These are phyloP conservation scores for Drosophila prosaltans DNA, from an alignment of 1,140 invertebrate species.

Conservation along the genomic window DNA sequence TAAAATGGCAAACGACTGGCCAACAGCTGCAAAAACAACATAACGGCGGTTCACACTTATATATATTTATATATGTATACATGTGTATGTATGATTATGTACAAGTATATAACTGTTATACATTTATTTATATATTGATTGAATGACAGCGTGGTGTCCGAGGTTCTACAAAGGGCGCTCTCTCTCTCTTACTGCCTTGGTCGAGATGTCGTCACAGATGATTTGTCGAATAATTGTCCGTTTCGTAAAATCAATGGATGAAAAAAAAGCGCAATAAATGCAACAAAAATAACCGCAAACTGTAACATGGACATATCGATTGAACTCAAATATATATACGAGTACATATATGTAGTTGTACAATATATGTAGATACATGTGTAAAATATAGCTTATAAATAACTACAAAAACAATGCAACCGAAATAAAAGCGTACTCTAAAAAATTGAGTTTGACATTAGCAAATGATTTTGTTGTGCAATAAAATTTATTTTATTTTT, in stretches of 20 bases:
- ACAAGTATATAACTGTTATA: constrained; percentile 1
- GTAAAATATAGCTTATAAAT: constrained; percentile 11
- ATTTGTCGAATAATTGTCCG: constrained; percentile 21
- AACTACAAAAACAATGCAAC: neutral
- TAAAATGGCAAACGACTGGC: constrained; percentile 7
- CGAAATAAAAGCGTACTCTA: constrained; percentile 5
- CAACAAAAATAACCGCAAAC: constrained; percentile 9
- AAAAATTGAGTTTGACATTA: constrained; percentile 14
- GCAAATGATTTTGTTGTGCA: constrained; percentile 11
- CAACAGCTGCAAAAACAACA: constrained; percentile 15
- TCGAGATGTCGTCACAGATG: constrained; percentile 6
- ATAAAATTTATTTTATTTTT: constrained; percentile 6
- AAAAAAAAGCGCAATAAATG: constrained; percentile 16
- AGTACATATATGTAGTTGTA: neutral
- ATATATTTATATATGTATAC: neutral
- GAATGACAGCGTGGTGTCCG: neutral
- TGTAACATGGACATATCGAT: constrained; percentile 7
- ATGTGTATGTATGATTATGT: neutral
- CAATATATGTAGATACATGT: neutral
- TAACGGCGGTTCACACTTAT: neutral
- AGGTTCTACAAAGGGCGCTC: neutral
- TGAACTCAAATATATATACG: neutral
- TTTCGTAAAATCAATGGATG: constrained; percentile 15
- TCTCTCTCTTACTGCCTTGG: neutral
- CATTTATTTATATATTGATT: constrained; percentile 1